A percentile compares a stretch with the other conserved stretches of the same genome.
These are phyloP conservation scores for Drosophila gaucha DNA, from an alignment of 2,888 invertebrate genomes.

Conservation along the genomic window DNA sequence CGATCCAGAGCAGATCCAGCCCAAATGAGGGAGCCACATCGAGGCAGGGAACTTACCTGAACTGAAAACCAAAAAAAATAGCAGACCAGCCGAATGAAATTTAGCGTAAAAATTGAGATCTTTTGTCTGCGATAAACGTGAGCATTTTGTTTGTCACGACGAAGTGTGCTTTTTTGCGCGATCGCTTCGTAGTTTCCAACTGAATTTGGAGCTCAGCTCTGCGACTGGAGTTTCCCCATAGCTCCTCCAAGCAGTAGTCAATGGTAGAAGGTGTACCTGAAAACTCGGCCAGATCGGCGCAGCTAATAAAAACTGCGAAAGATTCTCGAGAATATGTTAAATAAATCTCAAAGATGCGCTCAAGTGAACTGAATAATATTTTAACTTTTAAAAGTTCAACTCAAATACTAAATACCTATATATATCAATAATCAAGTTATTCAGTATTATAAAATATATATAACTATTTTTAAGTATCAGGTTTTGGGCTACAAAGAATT, in stretches of 20 bases:
- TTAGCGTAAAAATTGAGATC: slow-evolving; percentile 80
- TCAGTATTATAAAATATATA: background rate
- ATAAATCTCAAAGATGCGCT: background rate
- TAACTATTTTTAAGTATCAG: no score
- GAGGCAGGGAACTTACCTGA: slow-evolving; percentile 34
- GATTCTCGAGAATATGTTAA: background rate
- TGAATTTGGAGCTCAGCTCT: slow-evolving; percentile 29
- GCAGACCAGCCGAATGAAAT: slow-evolving; percentile 64
- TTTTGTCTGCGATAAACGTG: slow-evolving; percentile 81
- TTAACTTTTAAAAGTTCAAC: no score
- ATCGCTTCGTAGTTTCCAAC: slow-evolving; percentile 44
- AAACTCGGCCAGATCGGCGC: background rate
- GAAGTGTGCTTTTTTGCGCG: slow-evolving; percentile 80
- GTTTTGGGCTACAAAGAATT: no score
- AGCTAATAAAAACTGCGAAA: background rate
- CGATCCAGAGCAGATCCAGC: slow-evolving; percentile 68
- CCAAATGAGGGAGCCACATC: slow-evolving; percentile 43
- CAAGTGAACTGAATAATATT: background rate
- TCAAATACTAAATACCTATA: no score
- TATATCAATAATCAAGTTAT: background rate
- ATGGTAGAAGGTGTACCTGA: background rate
- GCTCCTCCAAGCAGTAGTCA: background rate
- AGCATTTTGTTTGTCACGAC: slow-evolving; percentile 84
- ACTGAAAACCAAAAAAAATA: slow-evolving; percentile 26
- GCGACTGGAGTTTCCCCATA: slow-evolving; percentile 10